phyloP scores from a whole-genome alignment of 2,888 invertebrate genomes.

The Agonopterix arenella region DNA sequence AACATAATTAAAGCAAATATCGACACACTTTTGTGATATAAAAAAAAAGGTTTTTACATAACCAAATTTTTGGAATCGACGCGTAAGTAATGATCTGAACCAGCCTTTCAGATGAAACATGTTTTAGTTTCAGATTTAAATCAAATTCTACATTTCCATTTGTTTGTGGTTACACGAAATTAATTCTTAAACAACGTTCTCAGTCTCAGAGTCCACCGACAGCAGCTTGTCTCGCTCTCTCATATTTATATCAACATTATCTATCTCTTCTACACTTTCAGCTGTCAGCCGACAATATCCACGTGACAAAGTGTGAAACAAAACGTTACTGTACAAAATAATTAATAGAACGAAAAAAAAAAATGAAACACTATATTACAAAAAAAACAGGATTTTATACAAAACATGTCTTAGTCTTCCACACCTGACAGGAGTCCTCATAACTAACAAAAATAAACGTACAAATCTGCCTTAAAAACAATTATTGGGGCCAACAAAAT shows the following conservation, averaged over 20 bases:
- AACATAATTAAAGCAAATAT: no score
- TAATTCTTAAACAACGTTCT: neutral
- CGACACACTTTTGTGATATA: no score
- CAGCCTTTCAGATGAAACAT: no score
- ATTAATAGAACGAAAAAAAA: conserved; percentile 40
- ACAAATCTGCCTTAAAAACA: neutral
- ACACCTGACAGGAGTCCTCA: conserved; percentile 12
- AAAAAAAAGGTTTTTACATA: no score
- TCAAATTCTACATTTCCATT: no score
- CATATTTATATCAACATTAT: conserved; percentile 3
- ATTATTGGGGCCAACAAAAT: conserved; percentile 1
- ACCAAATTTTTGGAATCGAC: no score
- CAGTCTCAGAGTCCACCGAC: conserved; percentile 6
- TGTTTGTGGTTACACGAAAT: neutral
- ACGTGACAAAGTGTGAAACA: conserved; percentile 46
- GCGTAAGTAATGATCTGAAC: no score
- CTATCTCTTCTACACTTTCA: neutral
- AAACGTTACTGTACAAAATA: conserved; percentile 57
- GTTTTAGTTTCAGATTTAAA: no score
- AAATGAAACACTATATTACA: conserved; percentile 56
- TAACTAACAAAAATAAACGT: neutral
- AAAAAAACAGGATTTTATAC: conserved; percentile 45
- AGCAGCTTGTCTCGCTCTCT: conserved; percentile 11
- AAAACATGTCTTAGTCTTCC: conserved; percentile 27
- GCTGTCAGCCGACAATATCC: conserved; percentile 8